Base-by-base conservation (phyloP, 2,113 vertebrate species). In the Podarcis cretensis region DNA sequence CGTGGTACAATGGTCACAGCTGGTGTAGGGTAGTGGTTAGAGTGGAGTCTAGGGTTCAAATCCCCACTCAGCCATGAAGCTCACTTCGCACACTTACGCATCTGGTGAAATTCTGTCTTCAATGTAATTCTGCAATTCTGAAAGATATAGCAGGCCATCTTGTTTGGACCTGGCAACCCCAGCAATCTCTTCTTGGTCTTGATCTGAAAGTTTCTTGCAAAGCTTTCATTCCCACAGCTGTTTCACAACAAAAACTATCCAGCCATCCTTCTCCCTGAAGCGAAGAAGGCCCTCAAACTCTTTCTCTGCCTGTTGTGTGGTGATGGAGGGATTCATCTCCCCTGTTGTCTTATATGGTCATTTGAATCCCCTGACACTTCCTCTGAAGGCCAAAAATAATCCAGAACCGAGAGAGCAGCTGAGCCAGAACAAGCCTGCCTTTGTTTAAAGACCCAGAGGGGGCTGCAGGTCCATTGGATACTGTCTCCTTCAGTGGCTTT, bases 351-450 rank as follows among this genome's bases (percentile, higher is more conserved):
- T 99, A 99, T 99, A 99, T 98, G 98, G 98, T 97, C 97, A 97
- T 97, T 96, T 96, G 96, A 97, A 96, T 98, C 97, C 96, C 97
- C 86, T 95, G 94, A 97, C 95, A 93, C 96, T 97, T 97, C 96
- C 97, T 98, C 96, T 96, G 92, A 97, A 94, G 95, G 97, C 98
- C 98, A 97, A 98, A 98, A 99, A 99, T 99, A 98, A 97, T 97
- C 97, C 92, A 7, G 77, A 96, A 98, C 90, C 2, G 93, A 89
- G 96, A 87, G 89, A 97, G 97, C 98, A 98, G 98, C 98, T 98
- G 98, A 4, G 3, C 63, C 92, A 87, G 94, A 93, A 94, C 94
- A 94, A 94, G 93, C 95, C 96, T 97, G 95, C 96, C 96, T 95
- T 96, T 96, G 93, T 96, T 96, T 94, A 95, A 95, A 94, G 93